Evolutionary conservation across 2,113 vertebrate genomes (phyloP).

Genomic region (Paramisgurnus dabryanus): DNA sequence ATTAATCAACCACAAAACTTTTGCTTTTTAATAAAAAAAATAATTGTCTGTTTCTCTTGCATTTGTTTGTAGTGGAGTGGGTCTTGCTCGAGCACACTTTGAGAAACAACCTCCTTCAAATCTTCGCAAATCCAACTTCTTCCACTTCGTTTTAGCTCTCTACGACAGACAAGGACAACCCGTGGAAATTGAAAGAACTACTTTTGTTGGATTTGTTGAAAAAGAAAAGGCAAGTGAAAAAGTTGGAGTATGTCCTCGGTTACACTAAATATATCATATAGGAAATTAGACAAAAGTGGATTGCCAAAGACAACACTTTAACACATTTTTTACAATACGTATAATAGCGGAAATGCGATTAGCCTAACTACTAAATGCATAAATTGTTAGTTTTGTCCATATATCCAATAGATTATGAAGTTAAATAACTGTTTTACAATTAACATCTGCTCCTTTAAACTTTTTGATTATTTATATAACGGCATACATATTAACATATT

Average conservation of each 20-base stretch:
- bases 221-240: constrained; percentile 91
- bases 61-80: constrained; percentile 90
- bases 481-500: not conserved
- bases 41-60: constrained; percentile 51
- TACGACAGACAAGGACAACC: constrained; percentile 98
- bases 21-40: constrained; percentile 44
- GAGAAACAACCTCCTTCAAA: constrained; percentile 99
- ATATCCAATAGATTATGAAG: too few relatives aligned
- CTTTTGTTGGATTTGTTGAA: constrained; percentile 96
- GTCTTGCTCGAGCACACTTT: constrained; percentile 98
- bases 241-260: not conserved
- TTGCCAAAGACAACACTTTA: not conserved
- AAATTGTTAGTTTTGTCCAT: too few relatives aligned
- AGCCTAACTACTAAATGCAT: not conserved
- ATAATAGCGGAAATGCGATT: not conserved
- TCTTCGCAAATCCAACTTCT: constrained; percentile 99
- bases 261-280: not conserved
- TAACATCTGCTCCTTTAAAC: not conserved
- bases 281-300: not conserved
- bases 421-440: not conserved
- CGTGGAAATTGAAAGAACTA: constrained; percentile 97
- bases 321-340: not conserved
- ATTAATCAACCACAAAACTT: not conserved
- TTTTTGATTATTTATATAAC: not conserved
- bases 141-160: constrained; percentile 97